Conservation (phyloP, 1,140 invertebrate species). For the Anastrepha obliqua region DNA sequence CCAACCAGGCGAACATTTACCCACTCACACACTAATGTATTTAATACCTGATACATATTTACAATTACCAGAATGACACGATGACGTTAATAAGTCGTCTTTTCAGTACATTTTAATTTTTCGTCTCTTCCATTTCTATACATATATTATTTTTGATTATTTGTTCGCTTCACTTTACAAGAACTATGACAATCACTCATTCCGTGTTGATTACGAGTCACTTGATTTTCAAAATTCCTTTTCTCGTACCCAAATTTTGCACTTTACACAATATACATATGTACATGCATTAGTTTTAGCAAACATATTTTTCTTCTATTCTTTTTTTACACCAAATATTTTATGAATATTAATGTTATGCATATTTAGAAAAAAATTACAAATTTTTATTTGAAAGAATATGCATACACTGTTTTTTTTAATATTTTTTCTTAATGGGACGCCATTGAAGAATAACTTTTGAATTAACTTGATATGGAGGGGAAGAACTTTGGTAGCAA, state of each 20-base stretch:
- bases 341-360: neutral
- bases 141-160: conserved; percentile 10
- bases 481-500: conserved; percentile 42
- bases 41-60: conserved; percentile 51
- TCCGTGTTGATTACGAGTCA: conserved; percentile 24
- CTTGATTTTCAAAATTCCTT: conserved; percentile 48
- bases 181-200: conserved; percentile 18
- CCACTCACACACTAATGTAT: conserved; percentile 32
- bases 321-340: neutral
- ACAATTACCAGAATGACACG: conserved; percentile 71
- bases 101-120: conserved; percentile 58
- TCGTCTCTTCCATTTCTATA: conserved; percentile 53
- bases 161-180: conserved; percentile 28
- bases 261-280: conserved; percentile 3
- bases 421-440: conserved; percentile 42
- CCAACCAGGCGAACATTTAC: conserved; percentile 34
- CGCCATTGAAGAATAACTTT: conserved; percentile 40
- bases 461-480: conserved; percentile 51
- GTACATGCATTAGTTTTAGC: neutral
- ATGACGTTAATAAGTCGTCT: conserved; percentile 71
- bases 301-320: neutral
- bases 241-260: conserved; percentile 32
- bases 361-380: neutral
- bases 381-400: neutral
- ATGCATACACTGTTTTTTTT: neutral